phyloP scores from a whole-genome alignment of 2,888 invertebrate genomes.

The Drosophila hamatofila region DNA sequence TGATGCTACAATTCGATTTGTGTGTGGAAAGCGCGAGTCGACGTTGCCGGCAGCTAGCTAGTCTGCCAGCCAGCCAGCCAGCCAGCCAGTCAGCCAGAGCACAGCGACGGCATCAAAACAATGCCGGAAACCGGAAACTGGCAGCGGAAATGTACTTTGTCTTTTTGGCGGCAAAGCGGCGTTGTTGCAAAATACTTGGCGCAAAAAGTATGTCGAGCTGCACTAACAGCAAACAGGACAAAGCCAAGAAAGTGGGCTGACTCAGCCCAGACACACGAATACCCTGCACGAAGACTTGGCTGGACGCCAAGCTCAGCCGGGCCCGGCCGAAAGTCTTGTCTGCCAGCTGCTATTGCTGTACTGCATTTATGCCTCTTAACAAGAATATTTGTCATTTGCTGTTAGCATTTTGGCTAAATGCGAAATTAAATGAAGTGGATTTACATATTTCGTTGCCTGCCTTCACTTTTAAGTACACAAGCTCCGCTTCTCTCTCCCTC shows the following conservation, averaged over 20 bases:
- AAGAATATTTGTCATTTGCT: constrained; percentile 82
- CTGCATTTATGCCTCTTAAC: constrained; percentile 75
- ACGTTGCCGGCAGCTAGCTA: not conserved
- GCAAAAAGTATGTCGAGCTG: constrained; percentile 77
- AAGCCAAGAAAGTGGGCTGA: constrained; percentile 20
- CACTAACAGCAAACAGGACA: constrained; percentile 53
- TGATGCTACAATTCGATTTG: constrained; percentile 45
- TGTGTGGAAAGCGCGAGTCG: constrained; percentile 2
- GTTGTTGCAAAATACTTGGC: constrained; percentile 72
- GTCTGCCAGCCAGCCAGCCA: not conserved
- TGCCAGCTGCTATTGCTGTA: constrained; percentile 19
- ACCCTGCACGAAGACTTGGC: constrained; percentile 44
- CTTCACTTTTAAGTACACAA: constrained; percentile 76
- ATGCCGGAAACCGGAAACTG: constrained; percentile 79
- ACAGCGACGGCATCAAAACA: constrained; percentile 65
- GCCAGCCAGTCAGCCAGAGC: not conserved
- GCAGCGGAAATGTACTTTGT: constrained; percentile 81
- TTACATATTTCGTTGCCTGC: constrained; percentile 76
- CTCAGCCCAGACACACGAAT: not conserved
- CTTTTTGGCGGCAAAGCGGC: constrained; percentile 75
- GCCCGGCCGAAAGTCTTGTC: constrained; percentile 39
- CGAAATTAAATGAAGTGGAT: constrained; percentile 82
- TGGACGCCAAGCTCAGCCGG: constrained; percentile 51
- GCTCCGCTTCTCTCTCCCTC: constrained; percentile 6
- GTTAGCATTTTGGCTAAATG: constrained; percentile 82